Conservation (phyloP, 2,113 vertebrate genomes). For the Phalacrocorax carbo region DNA sequence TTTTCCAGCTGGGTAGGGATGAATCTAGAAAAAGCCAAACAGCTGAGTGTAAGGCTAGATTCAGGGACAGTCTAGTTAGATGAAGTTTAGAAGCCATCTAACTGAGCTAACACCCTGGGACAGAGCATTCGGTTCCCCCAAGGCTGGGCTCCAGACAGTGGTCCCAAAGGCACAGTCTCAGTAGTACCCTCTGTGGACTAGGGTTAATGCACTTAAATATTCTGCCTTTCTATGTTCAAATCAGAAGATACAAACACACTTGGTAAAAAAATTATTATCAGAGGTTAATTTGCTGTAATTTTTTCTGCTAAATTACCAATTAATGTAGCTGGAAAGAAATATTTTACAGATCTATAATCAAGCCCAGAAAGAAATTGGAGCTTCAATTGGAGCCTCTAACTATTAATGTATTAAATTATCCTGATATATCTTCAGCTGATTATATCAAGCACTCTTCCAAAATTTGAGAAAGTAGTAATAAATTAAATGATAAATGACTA, state of each 20-base stretch:
- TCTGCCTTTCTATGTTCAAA: not conserved
- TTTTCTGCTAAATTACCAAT: constrained; percentile 55
- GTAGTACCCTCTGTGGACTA: not conserved
- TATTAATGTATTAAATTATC: constrained; percentile 54
- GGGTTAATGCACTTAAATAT: not conserved
- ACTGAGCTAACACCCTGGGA: not conserved
- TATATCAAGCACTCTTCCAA: constrained; percentile 46
- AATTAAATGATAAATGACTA: constrained; percentile 43
- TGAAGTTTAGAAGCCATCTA: not conserved
- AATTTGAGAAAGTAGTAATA: constrained; percentile 42
- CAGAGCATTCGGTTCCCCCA: not conserved
- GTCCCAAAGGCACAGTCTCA: not conserved
- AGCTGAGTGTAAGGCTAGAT: not conserved
- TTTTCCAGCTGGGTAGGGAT: not conserved
- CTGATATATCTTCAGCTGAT: constrained; percentile 51
- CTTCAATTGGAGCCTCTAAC: not conserved
- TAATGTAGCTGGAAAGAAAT: constrained; percentile 46
- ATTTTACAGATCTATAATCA: constrained; percentile 61
- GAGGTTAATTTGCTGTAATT: constrained; percentile 34
- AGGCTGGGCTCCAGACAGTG: not conserved
- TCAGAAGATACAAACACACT: not conserved
- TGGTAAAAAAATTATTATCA: constrained; percentile 26
- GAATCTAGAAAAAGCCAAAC: not conserved
- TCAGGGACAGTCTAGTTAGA: not conserved
- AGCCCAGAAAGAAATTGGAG: constrained; percentile 9